Evolutionary conservation across 1,140 invertebrate species (phyloP).

Genomic region (Triops cancriformis): DNA sequence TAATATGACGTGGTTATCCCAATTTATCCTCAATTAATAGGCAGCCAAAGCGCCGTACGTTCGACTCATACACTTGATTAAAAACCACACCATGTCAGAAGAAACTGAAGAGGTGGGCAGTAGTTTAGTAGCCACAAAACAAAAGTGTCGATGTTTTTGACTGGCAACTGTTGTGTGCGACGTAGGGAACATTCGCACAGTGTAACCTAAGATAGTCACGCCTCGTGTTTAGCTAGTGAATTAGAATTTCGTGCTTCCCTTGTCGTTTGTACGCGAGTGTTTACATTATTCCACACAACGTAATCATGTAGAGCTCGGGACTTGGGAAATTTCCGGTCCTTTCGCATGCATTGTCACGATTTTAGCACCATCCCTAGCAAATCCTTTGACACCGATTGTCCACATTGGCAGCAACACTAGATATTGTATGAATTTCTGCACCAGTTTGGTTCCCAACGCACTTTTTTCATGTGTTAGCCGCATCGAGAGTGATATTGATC

Average conservation of each 20-base stretch:
- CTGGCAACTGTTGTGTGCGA: too few relatives aligned
- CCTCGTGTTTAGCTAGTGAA: too few relatives aligned
- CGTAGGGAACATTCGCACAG: too few relatives aligned
- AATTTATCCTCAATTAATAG: not conserved
- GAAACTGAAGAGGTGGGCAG: constrained; percentile 37
- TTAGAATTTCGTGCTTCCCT: too few relatives aligned
- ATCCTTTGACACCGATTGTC: not conserved
- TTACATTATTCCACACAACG: not conserved
- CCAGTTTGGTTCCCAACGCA: too few relatives aligned
- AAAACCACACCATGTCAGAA: constrained; percentile 52
- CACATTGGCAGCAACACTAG: too few relatives aligned
- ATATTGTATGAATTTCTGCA: too few relatives aligned
- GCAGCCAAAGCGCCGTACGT: constrained; percentile 62
- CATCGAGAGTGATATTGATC: too few relatives aligned
- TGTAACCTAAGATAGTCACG: too few relatives aligned
- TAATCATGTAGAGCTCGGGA: not conserved
- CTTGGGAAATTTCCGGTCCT: not conserved
- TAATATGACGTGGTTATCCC: not conserved
- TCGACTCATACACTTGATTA: constrained; percentile 89
- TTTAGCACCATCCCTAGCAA: not conserved
- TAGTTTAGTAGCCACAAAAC: not conserved
- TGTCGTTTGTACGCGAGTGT: not conserved
- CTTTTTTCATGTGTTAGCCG: too few relatives aligned
- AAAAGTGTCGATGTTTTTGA: not conserved
- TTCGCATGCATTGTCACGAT: not conserved